phyloP scores from a whole-genome alignment of 2,888 invertebrate species.

The Notocelia uddmanniana region DNA sequence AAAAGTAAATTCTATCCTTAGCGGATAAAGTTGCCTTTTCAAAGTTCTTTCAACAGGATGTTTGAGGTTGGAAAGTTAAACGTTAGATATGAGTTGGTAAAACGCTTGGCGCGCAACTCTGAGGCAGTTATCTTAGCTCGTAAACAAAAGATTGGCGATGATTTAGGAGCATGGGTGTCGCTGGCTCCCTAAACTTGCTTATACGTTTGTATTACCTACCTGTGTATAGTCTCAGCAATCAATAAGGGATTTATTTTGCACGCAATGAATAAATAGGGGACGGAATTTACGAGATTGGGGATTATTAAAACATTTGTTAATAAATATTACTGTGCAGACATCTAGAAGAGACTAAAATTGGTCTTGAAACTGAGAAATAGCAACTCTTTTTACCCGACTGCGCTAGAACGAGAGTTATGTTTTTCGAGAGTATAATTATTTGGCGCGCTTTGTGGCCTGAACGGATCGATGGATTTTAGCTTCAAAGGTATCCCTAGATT shows the following conservation, averaged over 20 bases:
- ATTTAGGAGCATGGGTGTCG: conserved; percentile 38
- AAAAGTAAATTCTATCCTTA: not conserved
- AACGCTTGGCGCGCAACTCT: conserved; percentile 38
- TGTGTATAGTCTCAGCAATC: not conserved
- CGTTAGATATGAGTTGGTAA: conserved; percentile 22
- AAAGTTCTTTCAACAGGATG: no score
- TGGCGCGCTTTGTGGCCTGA: no score
- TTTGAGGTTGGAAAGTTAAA: not conserved
- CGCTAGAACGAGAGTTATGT: no score
- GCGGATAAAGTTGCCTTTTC: not conserved
- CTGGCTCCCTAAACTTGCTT: conserved; percentile 22
- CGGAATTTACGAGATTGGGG: no score
- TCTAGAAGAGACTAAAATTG: no score
- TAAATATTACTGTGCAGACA: no score
- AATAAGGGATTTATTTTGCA: conserved; percentile 8
- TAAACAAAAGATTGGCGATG: conserved; percentile 46
- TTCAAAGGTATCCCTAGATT: no score
- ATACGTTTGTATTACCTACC: conserved; percentile 17
- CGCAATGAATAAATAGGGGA: not conserved
- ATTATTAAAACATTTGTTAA: no score
- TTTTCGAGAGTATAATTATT: no score
- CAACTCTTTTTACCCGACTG: no score
- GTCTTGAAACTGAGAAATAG: no score
- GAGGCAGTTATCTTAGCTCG: conserved; percentile 41
- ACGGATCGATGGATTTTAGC: no score